phyloP scores from a whole-genome alignment of 2,888 invertebrate species.

The Cacoxenus indagator region DNA sequence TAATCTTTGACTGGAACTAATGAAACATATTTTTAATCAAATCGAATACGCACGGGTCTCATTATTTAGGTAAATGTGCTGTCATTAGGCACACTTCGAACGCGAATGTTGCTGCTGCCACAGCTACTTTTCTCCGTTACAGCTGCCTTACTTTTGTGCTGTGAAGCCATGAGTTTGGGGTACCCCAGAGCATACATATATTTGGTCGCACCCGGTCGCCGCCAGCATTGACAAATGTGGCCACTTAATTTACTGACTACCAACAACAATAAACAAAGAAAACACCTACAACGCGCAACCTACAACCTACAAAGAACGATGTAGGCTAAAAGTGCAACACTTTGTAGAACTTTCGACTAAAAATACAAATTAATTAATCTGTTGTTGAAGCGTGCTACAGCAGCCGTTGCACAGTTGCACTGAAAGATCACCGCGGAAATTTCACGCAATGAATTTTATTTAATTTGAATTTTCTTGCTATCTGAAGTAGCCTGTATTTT shows the following conservation, averaged over 20 bases:
- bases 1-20: conserved; percentile 32
- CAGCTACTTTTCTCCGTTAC: not conserved
- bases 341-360: conserved; percentile 53
- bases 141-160: not conserved
- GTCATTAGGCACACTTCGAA: conserved; percentile 56
- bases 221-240: conserved; percentile 55
- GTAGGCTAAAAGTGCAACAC: conserved; percentile 34
- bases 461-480: not conserved
- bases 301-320: not conserved
- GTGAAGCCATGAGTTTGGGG: not conserved
- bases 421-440: conserved; percentile 42
- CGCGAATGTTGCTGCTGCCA: not conserved
- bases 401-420: not conserved
- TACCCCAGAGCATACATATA: too few relatives aligned
- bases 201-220: not conserved
- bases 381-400: not conserved
- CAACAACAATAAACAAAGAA: not conserved
- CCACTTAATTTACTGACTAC: conserved; percentile 51
- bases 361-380: conserved; percentile 62
- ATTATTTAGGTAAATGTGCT: conserved; percentile 62
- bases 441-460: conserved; percentile 14
- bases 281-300: conserved; percentile 7
- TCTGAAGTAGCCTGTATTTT: not conserved
- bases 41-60: conserved; percentile 59
- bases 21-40: conserved; percentile 63